Conservation (phyloP, 2,888 invertebrate genomes). For the Sinohyriopsis cumingii region DNA sequence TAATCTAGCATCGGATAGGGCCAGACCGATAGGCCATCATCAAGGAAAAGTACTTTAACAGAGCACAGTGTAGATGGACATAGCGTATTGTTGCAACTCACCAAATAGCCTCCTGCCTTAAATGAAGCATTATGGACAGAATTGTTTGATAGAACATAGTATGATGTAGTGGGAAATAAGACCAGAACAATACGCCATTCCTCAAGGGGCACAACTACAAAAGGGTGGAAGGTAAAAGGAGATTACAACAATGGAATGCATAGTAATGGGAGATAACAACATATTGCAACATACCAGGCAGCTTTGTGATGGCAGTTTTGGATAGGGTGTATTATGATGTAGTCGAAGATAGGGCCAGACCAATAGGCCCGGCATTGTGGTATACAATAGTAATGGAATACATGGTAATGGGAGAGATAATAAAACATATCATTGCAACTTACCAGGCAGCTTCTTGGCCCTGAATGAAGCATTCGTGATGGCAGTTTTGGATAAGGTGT, state of each 20-base stretch:
- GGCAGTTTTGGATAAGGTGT: slow-evolving; percentile 82
- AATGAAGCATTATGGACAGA: slow-evolving; percentile 99
- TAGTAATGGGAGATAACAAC: too few species aligned
- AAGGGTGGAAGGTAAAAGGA: too few species aligned
- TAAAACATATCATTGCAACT: background rate
- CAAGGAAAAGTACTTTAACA: slow-evolving; percentile 70
- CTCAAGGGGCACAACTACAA: too few species aligned
- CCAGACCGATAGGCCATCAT: slow-evolving; percentile 87
- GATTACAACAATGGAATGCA: too few species aligned
- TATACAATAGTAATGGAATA: too few species aligned
- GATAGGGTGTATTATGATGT: slow-evolving; percentile 53
- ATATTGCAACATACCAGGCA: too few species aligned
- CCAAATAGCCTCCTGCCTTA: slow-evolving; percentile 81
- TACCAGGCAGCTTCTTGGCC: slow-evolving; percentile 90
- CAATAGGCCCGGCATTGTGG: slow-evolving; percentile 83
- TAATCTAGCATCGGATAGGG: slow-evolving; percentile 73
- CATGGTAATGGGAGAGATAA: too few species aligned
- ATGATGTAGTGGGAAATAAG: slow-evolving; percentile 69
- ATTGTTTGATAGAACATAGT: slow-evolving; percentile 77
- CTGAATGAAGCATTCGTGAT: slow-evolving; percentile 99
- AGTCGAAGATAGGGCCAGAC: slow-evolving; percentile 78
- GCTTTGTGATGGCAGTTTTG: slow-evolving; percentile 94
- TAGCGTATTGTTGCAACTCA: slow-evolving; percentile 20
- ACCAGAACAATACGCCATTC: slow-evolving; percentile 83
- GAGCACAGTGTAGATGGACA: too few species aligned